A percentile compares a stretch with the other conserved stretches of the same genome.
Conservation (phyloP, 1,140 invertebrate genomes). For the Bombus difficillimus region DNA sequence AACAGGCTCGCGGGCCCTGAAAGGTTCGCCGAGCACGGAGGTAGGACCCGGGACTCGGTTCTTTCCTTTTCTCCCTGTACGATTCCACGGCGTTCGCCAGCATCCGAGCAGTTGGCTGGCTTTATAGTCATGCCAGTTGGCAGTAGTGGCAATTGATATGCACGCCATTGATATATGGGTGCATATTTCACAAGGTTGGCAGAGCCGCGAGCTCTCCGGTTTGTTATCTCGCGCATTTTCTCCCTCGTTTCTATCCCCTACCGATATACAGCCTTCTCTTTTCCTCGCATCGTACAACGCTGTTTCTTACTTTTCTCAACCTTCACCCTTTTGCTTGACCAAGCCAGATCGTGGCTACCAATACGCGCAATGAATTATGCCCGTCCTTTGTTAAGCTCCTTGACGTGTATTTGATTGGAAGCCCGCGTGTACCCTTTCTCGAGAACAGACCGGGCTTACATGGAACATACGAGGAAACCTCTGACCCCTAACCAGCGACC, state of each 20-base stretch:
- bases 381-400: slow-evolving; percentile 64
- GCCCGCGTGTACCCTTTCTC: slow-evolving; percentile 16
- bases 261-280: not conserved
- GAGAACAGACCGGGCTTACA: slow-evolving; percentile 7
- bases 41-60: slow-evolving; percentile 1
- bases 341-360: slow-evolving; percentile 57
- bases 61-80: slow-evolving; percentile 10
- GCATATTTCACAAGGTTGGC: slow-evolving; percentile 71
- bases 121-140: slow-evolving; percentile 71
- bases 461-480: slow-evolving; percentile 58
- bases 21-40: slow-evolving; percentile 2
- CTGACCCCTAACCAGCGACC: slow-evolving; percentile 46
- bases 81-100: slow-evolving; percentile 38
- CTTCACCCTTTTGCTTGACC: slow-evolving; percentile 16
- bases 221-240: slow-evolving; percentile 58
- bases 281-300: not conserved
- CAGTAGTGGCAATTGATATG: slow-evolving; percentile 73
- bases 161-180: slow-evolving; percentile 70
- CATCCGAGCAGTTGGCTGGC: slow-evolving; percentile 57
- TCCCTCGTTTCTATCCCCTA: not conserved
- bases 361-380: slow-evolving; percentile 67
- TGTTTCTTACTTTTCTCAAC: not conserved
- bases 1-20: slow-evolving; percentile 57
- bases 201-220: slow-evolving; percentile 56
- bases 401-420: slow-evolving; percentile 71